A percentile compares a stretch with the other conserved stretches of the same genome.
Conservation (phyloP, 2,888 invertebrate species). For the Apotomis betuletana region DNA sequence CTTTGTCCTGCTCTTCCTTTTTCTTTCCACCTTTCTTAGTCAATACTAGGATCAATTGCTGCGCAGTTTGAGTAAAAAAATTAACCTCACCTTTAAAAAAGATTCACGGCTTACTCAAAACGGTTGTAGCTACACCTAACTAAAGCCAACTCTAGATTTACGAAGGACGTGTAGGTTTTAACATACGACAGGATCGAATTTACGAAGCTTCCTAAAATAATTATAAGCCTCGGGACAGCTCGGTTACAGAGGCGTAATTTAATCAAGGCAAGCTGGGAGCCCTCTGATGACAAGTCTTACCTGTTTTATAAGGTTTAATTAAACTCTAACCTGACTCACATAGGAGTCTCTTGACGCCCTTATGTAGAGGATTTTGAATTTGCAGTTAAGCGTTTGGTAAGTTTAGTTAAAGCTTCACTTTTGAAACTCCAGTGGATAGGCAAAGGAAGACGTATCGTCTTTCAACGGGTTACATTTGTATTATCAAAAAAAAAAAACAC, state of each 20-base stretch:
- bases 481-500: too few species aligned
- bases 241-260: constrained; percentile 43
- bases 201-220: constrained; percentile 54
- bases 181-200: constrained; percentile 46
- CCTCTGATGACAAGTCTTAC: constrained; percentile 10
- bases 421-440: too few species aligned
- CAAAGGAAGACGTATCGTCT: too few species aligned
- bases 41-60: too few species aligned
- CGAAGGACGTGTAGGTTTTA: constrained; percentile 13
- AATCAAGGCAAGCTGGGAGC: constrained; percentile 15
- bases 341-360: too few species aligned
- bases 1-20: too few species aligned
- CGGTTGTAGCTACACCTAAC: not conserved
- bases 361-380: too few species aligned
- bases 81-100: not conserved
- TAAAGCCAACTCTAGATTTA: constrained; percentile 10
- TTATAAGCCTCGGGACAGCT: constrained; percentile 53
- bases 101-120: not conserved
- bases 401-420: too few species aligned
- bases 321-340: not conserved
- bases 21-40: too few species aligned
- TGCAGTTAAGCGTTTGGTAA: too few species aligned
- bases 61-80: too few species aligned
- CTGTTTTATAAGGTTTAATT: constrained; percentile 20
- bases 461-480: too few species aligned